Base-by-base conservation (phyloP, 2,888 invertebrate species). In the Dasypolia templi region DNA sequence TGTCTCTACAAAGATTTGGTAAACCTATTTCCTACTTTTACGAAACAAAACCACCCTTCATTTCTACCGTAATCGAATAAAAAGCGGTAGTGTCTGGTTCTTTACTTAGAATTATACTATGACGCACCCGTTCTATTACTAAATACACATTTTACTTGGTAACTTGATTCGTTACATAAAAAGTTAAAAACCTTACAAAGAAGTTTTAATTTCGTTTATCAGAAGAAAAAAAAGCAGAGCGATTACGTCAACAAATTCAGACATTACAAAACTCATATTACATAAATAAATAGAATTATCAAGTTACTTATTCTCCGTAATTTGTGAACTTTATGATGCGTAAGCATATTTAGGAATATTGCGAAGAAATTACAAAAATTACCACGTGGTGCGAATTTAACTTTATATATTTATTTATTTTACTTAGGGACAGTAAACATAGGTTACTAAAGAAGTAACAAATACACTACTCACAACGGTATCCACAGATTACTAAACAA, bases 201-300 rank as follows among this genome's bases (percentile, higher is more conserved):
- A 49, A 51, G 46, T 32, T 74, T 64, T 39, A 39, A 77, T 81
- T 77, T 64, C 49, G 76, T 66, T 75, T 61, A 77, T 61, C 55
- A 55, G 14, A 44, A 53, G 49, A 81, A 81, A 26, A 35, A 75
- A 49, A 39, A 29, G 39, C 35, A 22, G 7, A 29, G 35, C 19
- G 29, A 35, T 77, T 53, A 72, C 72, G 46, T 32, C 59, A 58
- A 14, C 35, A 26, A 80, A 51, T 63, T 74, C 39, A 59, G 22
- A 46, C 51, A 44, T 22, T 61, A 51, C 26, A 42, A 26, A 53
- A 73, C 51, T 64, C 11, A 0, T 9, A 22, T 77, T 77, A 64
- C 39, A 59, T 77, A 64, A 77, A 63, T 59, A 26, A 75, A 77
- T 58, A 46, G 51, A 26, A 81, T 75, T 81, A 77, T 77, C 81